Conservation (phyloP, 2,113 vertebrate species). For the Ammodytes dubius region DNA sequence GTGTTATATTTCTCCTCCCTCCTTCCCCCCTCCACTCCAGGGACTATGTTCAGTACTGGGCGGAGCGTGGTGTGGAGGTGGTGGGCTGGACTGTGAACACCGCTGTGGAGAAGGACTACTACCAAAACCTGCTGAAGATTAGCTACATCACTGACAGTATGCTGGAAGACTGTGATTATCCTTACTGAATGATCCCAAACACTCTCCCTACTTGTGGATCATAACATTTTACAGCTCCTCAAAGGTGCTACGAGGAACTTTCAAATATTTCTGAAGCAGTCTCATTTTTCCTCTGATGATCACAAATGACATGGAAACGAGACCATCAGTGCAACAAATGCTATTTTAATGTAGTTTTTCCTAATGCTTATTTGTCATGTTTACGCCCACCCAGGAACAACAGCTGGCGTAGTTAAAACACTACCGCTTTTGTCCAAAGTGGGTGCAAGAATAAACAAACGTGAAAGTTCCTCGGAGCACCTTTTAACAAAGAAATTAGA, state of each 20-base stretch:
- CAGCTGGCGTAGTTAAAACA: too few relatives aligned
- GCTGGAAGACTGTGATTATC: conserved; percentile 90
- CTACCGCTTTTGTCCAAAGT: too few relatives aligned
- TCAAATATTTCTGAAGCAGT: too few relatives aligned
- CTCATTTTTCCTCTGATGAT: too few relatives aligned
- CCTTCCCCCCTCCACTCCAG: conserved; percentile 72
- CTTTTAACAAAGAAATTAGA: background rate
- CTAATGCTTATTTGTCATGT: too few relatives aligned
- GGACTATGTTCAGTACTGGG: conserved; percentile 91
- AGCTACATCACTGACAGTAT: conserved; percentile 94
- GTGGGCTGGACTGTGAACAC: conserved; percentile 94
- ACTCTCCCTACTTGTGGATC: background rate
- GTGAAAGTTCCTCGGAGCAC: too few relatives aligned
- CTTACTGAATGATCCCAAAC: conserved; percentile 78
- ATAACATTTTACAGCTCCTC: background rate
- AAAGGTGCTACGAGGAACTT: too few relatives aligned
- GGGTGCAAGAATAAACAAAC: too few relatives aligned
- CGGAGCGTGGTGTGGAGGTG: conserved; percentile 88
- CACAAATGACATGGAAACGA: too few relatives aligned
- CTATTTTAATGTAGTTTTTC: too few relatives aligned
- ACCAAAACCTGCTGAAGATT: conserved; percentile 85
- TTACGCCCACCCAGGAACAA: too few relatives aligned
- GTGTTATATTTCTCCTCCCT: background rate
- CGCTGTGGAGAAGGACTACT: conserved; percentile 91
- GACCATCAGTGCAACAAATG: too few relatives aligned